Percentiles rank a stretch among this genome's conserved stretches.
These are phyloP conservation scores for Thereva unica DNA, from an alignment of 2,888 invertebrate species.

Conservation along the genomic window DNA sequence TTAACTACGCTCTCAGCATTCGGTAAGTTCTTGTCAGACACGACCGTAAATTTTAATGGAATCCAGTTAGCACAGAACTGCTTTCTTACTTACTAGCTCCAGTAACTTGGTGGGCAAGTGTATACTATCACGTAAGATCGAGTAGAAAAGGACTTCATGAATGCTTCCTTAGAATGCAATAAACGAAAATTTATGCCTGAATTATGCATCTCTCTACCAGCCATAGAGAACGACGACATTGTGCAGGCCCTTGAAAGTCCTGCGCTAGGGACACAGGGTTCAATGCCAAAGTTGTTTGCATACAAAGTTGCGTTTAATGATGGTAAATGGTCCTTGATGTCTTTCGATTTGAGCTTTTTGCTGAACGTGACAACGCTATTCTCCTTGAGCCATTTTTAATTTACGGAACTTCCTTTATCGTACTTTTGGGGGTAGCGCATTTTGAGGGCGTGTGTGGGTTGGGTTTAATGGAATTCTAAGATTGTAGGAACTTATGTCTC, in stretches of 20 bases:
- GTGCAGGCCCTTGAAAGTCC: constrained; percentile 26
- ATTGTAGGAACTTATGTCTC: constrained; percentile 20
- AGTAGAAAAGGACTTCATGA: constrained; percentile 26
- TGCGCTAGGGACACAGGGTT: constrained; percentile 21
- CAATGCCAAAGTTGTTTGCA: constrained; percentile 42
- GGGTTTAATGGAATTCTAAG: constrained; percentile 31
- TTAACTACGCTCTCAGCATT: not conserved
- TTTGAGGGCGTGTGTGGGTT: not conserved
- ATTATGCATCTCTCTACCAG: constrained; percentile 39
- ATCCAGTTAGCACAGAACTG: constrained; percentile 4
- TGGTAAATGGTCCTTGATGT: constrained; percentile 39
- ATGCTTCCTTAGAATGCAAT: constrained; percentile 40
- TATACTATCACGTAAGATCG: constrained; percentile 6
- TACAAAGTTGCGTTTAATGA: constrained; percentile 40
- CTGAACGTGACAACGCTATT: constrained; percentile 27
- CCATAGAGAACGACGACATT: constrained; percentile 11
- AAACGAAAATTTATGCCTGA: constrained; percentile 41
- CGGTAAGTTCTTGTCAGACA: constrained; percentile 20
- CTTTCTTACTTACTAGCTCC: constrained; percentile 17
- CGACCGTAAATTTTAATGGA: constrained; percentile 21
- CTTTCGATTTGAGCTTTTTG: constrained; percentile 27
- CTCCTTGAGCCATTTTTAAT: constrained; percentile 27
- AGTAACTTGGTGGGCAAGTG: constrained; percentile 24
- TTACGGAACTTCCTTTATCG: constrained; percentile 10
- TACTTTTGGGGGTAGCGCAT: not conserved